Conservation (phyloP, 1,140 invertebrate genomes). For the Proales similis region DNA sequence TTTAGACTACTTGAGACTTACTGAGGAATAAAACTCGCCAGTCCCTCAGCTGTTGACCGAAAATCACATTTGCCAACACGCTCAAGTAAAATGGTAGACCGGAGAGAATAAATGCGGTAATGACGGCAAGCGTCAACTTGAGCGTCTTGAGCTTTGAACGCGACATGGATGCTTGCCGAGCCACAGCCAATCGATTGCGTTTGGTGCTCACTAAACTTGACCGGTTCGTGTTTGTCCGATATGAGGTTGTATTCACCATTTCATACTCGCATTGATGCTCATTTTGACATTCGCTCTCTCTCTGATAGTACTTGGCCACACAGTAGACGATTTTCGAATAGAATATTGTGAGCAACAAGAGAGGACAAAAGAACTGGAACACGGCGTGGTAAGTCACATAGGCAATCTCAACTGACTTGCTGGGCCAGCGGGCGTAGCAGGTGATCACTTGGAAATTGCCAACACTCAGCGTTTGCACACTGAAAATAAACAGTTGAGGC, state of each 20-base stretch:
- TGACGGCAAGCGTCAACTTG: slow-evolving; percentile 65
- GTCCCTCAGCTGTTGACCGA: neutral
- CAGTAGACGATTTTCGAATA: slow-evolving; percentile 28
- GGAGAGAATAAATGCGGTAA: slow-evolving; percentile 63
- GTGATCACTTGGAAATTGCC: neutral
- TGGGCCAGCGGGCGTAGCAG: slow-evolving; percentile 3
- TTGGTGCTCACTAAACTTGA: neutral
- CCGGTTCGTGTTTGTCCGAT: slow-evolving; percentile 7
- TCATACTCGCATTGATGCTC: neutral
- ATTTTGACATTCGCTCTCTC: neutral
- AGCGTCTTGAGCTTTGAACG: slow-evolving; percentile 63
- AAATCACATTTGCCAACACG: neutral
- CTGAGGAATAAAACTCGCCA: neutral
- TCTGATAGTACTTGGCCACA: neutral
- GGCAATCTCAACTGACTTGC: neutral
- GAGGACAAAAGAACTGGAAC: slow-evolving; percentile 9
- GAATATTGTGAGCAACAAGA: neutral
- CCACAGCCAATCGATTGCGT: neutral
- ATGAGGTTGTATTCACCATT: slow-evolving; percentile 19
- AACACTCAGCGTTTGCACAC: slow-evolving; percentile 40
- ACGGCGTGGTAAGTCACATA: slow-evolving; percentile 7
- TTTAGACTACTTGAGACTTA: neutral
- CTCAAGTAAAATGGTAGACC: slow-evolving; percentile 60
- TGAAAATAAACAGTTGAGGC: slow-evolving; percentile 61
- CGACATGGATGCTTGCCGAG: no score